A percentile compares a stretch with the other conserved stretches of the same genome.
Conservation (phyloP, 30 jellyfish, hydroid and myxozoan species). For the Pseudorhiza aurosa region DNA sequence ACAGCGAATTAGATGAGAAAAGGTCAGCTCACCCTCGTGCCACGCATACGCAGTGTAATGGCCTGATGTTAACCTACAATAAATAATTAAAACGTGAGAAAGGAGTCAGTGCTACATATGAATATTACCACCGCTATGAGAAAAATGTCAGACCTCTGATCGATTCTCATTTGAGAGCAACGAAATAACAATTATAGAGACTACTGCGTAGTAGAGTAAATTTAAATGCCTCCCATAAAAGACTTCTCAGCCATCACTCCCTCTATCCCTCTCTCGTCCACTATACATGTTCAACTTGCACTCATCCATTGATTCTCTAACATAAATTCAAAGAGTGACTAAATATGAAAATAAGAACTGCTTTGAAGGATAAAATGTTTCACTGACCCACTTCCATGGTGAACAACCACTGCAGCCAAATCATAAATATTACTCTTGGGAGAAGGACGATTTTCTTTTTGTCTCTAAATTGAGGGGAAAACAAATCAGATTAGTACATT, state of each 20-base stretch:
- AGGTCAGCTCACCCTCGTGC: constrained; percentile 95
- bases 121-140: neutral
- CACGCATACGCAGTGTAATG: constrained; percentile 95
- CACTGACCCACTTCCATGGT: constrained; percentile 96
- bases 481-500: too few species aligned
- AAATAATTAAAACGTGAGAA: neutral
- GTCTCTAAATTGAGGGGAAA: constrained; percentile 29
- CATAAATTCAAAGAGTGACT: too few species aligned
- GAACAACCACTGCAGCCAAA: constrained; percentile 94
- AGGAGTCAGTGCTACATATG: neutral
- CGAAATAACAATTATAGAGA: too few species aligned
- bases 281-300: too few species aligned
- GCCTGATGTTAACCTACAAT: constrained; percentile 85
- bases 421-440: constrained; percentile 84
- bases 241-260: too few species aligned
- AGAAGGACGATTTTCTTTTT: constrained; percentile 85
- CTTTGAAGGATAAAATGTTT: neutral
- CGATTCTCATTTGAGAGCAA: too few species aligned
- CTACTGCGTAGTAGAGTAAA: too few species aligned
- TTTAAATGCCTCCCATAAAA: too few species aligned
- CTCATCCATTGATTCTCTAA: too few species aligned
- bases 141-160: neutral
- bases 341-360: neutral
- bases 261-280: too few species aligned
- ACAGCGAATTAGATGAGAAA: too few species aligned